These are phyloP conservation scores for Drosophila colorata DNA, from an alignment of 2,888 invertebrate genomes.

Conservation along the genomic window DNA sequence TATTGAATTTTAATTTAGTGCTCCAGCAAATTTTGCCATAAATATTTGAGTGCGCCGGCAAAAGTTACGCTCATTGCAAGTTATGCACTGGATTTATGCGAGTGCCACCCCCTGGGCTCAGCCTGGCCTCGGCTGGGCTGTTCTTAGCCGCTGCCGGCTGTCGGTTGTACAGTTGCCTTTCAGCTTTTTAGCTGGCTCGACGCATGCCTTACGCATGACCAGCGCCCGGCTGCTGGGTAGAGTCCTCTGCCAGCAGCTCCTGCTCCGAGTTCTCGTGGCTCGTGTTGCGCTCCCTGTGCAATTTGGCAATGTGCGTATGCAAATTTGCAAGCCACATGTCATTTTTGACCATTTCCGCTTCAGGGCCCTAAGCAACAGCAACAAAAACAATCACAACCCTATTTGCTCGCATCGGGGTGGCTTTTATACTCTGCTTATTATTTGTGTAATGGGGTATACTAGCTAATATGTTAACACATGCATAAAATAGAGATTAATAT, in stretches of 20 bases:
- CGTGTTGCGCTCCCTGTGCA: conserved; percentile 30
- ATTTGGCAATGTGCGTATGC: conserved; percentile 73
- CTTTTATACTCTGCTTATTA: conserved; percentile 36
- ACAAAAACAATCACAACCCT: conserved; percentile 58
- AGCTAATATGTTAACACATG: neutral
- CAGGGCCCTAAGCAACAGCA: conserved; percentile 46
- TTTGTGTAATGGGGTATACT: neutral
- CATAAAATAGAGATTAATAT: too few relatives aligned
- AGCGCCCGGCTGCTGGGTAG: conserved; percentile 27
- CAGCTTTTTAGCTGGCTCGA: conserved; percentile 61
- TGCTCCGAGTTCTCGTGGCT: conserved; percentile 21
- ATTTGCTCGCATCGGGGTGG: conserved; percentile 40
- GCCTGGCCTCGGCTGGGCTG: neutral
- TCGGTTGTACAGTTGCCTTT: conserved; percentile 64
- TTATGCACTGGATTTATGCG: conserved; percentile 36
- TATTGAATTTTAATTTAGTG: conserved; percentile 83
- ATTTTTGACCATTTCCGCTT: conserved; percentile 75
- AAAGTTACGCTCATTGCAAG: conserved; percentile 74
- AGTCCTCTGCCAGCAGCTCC: conserved; percentile 11
- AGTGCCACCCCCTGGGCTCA: conserved; percentile 32
- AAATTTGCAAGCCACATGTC: conserved; percentile 73
- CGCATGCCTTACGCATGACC: conserved; percentile 70
- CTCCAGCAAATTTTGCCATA: conserved; percentile 68
- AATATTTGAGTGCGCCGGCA: conserved; percentile 75
- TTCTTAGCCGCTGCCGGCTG: neutral